phyloP scores from a whole-genome alignment of 2,888 invertebrate genomes.

The Anarsia innoxiella region DNA sequence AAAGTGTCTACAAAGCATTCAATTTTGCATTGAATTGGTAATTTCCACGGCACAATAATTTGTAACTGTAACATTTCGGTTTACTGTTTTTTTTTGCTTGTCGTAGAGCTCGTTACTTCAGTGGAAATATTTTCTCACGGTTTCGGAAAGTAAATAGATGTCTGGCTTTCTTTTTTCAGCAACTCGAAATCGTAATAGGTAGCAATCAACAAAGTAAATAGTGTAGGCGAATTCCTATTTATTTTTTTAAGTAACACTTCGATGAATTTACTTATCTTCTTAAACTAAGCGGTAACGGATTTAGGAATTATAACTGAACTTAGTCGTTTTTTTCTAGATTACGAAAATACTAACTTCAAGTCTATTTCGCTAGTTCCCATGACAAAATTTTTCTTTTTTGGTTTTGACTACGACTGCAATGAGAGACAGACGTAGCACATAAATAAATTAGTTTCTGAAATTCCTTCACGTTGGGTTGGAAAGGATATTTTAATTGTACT shows the following conservation, averaged over 20 bases:
- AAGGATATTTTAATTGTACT: too few relatives aligned
- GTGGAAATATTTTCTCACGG: slow-evolving; percentile 61
- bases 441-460: too few relatives aligned
- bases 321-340: too few relatives aligned
- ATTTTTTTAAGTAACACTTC: not conserved
- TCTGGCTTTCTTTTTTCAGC: slow-evolving; percentile 49
- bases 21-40: slow-evolving; percentile 69
- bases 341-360: too few relatives aligned
- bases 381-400: too few relatives aligned
- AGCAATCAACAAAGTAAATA: not conserved
- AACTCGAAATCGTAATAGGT: slow-evolving; percentile 25
- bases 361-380: too few relatives aligned
- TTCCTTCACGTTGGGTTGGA: too few relatives aligned
- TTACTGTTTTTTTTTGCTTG: slow-evolving; percentile 55
- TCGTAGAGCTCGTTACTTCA: slow-evolving; percentile 4
- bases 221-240: too few relatives aligned
- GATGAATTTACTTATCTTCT: not conserved
- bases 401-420: too few relatives aligned
- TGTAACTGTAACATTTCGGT: slow-evolving; percentile 60
- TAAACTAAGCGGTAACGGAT: too few relatives aligned
- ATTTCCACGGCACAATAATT: slow-evolving; percentile 72
- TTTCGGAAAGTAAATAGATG: slow-evolving; percentile 52
- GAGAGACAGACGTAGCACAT: too few relatives aligned
- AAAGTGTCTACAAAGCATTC: slow-evolving; percentile 57
- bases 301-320: too few relatives aligned